phyloP scores from a whole-genome alignment of 2,888 invertebrate genomes.

The Hirtodrosophila histrioides region DNA sequence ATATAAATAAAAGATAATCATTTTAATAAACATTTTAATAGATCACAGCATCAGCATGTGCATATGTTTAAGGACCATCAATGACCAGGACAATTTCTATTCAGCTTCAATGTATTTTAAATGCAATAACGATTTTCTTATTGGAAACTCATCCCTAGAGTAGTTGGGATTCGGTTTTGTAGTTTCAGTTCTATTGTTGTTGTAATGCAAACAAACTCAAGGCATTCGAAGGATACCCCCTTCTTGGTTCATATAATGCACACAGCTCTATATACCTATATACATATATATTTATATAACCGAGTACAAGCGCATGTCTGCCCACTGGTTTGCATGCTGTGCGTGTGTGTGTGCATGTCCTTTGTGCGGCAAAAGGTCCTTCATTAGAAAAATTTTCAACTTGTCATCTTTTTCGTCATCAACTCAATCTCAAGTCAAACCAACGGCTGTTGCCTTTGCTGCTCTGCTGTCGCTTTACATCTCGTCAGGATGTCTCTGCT shows the following conservation, averaged over 20 bases:
- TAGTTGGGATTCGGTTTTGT: constrained; percentile 21
- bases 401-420: constrained; percentile 81
- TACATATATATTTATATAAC: constrained; percentile 17
- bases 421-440: constrained; percentile 79
- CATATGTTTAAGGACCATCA: neutral
- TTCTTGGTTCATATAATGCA: neutral
- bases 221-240: constrained; percentile 7
- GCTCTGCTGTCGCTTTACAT: constrained; percentile 70
- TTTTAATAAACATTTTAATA: too few relatives aligned
- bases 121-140: neutral
- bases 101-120: too few relatives aligned
- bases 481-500: constrained; percentile 59
- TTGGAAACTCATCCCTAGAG: constrained; percentile 8
- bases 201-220: constrained; percentile 14
- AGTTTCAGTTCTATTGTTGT: neutral
- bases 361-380: constrained; percentile 75
- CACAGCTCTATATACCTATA: constrained; percentile 7
- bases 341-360: constrained; percentile 48
- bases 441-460: constrained; percentile 66
- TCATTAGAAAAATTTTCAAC: constrained; percentile 81
- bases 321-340: constrained; percentile 38
- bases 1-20: too few relatives aligned
- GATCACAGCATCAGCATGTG: too few relatives aligned
- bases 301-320: constrained; percentile 30
- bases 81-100: neutral